Evolutionary conservation across 2,797 vertebrate genomes (phyloP).

Genomic region (Pseudochirops cupreus): DNA sequence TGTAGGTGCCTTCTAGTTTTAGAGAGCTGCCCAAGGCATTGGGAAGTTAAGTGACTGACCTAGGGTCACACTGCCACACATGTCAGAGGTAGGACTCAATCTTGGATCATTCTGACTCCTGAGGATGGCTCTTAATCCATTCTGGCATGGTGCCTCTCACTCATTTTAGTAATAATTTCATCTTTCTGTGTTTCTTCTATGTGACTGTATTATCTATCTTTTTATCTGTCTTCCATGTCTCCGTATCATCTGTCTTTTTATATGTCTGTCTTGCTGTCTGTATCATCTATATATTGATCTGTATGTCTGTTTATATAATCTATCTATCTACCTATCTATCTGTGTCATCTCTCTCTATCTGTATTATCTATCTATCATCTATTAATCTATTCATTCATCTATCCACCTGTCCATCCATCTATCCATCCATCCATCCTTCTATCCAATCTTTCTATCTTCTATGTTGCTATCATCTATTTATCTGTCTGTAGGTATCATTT

Average conservation of each 20-base stretch:
- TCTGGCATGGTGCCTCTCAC: neutral
- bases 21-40: neutral
- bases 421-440: too few relatives aligned
- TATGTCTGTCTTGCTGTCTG: neutral
- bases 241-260: neutral
- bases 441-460: too few relatives aligned
- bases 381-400: too few relatives aligned
- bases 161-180: neutral
- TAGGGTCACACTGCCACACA: neutral
- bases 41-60: neutral
- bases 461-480: too few relatives aligned
- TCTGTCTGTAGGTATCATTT: too few relatives aligned
- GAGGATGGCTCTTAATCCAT: neutral
- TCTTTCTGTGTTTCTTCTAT: neutral
- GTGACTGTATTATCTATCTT: neutral
- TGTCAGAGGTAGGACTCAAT: neutral
- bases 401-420: too few relatives aligned
- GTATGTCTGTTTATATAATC: neutral
- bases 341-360: too few relatives aligned
- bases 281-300: neutral
- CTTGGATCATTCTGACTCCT: neutral
- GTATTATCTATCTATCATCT: too few relatives aligned
- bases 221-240: neutral
- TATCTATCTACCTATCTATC: neutral
- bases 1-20: neutral